Evolutionary conservation across 2,113 vertebrate genomes (phyloP), one percentile per base, ranked within the genome.

Genomic region (Danionella cerebrum): DNA sequence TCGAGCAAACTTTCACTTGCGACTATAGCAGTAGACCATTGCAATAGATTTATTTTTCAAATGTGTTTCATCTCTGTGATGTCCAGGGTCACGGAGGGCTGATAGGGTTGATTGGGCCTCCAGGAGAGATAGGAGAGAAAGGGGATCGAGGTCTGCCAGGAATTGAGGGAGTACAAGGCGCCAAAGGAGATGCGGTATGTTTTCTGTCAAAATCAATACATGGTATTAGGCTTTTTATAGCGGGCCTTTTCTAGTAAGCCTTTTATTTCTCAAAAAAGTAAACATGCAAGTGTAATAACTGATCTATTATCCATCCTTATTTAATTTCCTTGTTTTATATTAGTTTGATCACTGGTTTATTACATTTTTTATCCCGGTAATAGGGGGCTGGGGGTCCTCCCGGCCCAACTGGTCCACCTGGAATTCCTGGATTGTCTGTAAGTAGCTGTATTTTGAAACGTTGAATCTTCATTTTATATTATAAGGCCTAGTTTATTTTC

Each of bases 81-180:
- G 55, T 79, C 31, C 66, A 97, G 93, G 94, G 94, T 59, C 94
- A 96, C 3, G 85, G 84, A 2, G 94, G 94, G 18, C 72, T 96
- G 45, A 89, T 92, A 0, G 94, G 94, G 14, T 84, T 96, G 38
- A 87, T 96, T 0, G 94, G 94, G 0, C 90, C 90, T 1, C 89
- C 94, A 0, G 94, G 94, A 63, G 94, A 96, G 53, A 73, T 82
- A n/a, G 94, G 94, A 1, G 94, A 96, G 82, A 96, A 96, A 74
- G 94, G 94, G 29, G 94, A 97, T 73, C 82, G 80, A 69, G 94
- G 94, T 0, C 81, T 94, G 12, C 91, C 92, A 0, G 94, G 94
- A 19, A 80, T 67, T 54, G 89, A 94, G 78, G 94, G 94, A 5
- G 65, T 80, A 55, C 86, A 62, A 0, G 94, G 94, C 39, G 68